phyloP scores from a whole-genome alignment of 2,113 vertebrate species.

The Pica pica region DNA sequence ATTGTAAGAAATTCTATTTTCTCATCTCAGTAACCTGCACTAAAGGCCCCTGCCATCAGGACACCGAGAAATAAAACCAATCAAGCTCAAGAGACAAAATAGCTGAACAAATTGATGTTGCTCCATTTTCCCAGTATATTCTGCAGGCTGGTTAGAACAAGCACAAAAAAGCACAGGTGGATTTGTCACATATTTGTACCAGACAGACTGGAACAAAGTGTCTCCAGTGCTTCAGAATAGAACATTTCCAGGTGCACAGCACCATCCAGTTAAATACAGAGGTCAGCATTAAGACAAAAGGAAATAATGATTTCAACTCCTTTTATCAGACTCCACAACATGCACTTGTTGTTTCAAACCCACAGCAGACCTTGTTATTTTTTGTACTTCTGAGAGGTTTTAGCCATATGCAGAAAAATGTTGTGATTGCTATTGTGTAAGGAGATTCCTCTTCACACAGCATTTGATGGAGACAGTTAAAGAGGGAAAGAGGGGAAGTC shows the following conservation, averaged over 20 bases:
- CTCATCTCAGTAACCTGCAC: background rate
- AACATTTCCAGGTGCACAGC: background rate
- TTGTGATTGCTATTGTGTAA: background rate
- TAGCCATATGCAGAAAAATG: background rate
- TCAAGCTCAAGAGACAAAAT: background rate
- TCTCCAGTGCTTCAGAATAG: background rate
- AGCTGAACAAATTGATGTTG: background rate
- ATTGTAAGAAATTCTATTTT: background rate
- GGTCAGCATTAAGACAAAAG: background rate
- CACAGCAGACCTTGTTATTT: background rate
- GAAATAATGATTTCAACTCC: background rate
- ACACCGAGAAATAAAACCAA: background rate
- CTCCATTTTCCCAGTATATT: background rate
- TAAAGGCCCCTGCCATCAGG: background rate
- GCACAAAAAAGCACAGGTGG: background rate
- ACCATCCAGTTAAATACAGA: background rate
- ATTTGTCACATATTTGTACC: background rate
- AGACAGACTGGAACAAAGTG: background rate
- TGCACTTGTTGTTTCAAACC: background rate
- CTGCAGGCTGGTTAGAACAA: background rate
- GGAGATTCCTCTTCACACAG: background rate
- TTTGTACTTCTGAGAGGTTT: background rate
- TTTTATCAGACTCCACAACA: background rate
- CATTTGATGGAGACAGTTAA: background rate
- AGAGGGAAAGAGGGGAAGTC: background rate